These are phyloP conservation scores for Caenorhabditis angaria DNA, from an alignment of 2,888 invertebrate species.

Conservation along the genomic window DNA sequence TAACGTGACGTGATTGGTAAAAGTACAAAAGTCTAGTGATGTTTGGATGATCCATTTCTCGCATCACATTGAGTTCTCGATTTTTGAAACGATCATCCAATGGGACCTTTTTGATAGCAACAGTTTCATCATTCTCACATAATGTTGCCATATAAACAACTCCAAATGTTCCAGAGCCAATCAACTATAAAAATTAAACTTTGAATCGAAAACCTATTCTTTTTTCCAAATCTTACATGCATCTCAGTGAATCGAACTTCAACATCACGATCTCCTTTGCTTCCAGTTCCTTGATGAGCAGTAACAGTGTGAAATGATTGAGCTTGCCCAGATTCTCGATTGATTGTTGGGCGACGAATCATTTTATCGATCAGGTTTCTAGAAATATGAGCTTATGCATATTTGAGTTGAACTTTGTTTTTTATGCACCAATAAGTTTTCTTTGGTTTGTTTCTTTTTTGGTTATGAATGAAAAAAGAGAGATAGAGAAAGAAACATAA, in stretches of 20 bases:
- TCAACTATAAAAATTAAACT: no score
- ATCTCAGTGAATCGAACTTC: slow-evolving; percentile 30
- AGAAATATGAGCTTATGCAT: slow-evolving; percentile 4
- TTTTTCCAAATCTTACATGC: slow-evolving; percentile 12
- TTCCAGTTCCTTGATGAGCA: slow-evolving; percentile 27
- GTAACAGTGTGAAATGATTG: slow-evolving; percentile 26
- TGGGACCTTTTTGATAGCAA: slow-evolving; percentile 47
- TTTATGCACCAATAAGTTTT: slow-evolving; percentile 3
- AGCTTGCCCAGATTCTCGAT: slow-evolving; percentile 8
- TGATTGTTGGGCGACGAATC: slow-evolving; percentile 18
- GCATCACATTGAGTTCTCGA: slow-evolving; percentile 44
- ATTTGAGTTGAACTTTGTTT: slow-evolving; percentile 5
- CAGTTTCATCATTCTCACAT: slow-evolving; percentile 36
- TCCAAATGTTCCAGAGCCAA: slow-evolving; percentile 48
- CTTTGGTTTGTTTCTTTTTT: neutral
- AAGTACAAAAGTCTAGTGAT: slow-evolving; percentile 40
- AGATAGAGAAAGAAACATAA: neutral
- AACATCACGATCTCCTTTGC: slow-evolving; percentile 26
- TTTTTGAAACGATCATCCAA: slow-evolving; percentile 48
- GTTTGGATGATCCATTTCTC: slow-evolving; percentile 48
- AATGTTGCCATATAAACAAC: slow-evolving; percentile 41
- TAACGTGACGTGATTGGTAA: slow-evolving; percentile 18
- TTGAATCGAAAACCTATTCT: no score
- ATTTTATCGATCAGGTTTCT: slow-evolving; percentile 10
- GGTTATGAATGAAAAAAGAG: neutral